These are phyloP conservation scores for Nipponia nippon DNA, from an alignment of 2,113 vertebrate genomes.

Conservation along the genomic window DNA sequence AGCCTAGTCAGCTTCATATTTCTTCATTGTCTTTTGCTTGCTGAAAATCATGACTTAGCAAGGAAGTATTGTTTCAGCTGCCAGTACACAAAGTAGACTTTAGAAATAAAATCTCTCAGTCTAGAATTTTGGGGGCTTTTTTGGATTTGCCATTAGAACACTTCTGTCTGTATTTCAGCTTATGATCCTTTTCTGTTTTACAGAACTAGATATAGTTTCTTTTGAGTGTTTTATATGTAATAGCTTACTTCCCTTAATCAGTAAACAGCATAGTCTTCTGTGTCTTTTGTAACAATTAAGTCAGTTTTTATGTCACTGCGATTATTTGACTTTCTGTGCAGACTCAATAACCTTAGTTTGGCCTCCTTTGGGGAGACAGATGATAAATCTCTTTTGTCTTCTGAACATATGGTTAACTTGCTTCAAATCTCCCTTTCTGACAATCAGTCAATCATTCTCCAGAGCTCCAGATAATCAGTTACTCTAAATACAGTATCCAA, in stretches of 20 bases:
- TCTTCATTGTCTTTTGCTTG: background rate
- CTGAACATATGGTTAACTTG: background rate
- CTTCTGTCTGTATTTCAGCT: background rate
- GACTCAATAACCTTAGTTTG: slow-evolving; percentile 4
- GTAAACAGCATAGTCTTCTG: background rate
- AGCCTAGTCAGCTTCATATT: background rate
- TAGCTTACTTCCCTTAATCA: background rate
- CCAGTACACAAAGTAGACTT: background rate
- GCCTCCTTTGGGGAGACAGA: background rate
- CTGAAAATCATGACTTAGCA: background rate
- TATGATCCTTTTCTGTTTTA: background rate
- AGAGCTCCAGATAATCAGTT: background rate
- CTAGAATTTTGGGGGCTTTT: background rate
- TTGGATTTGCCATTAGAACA: background rate
- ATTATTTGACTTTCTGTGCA: slow-evolving; percentile 31
- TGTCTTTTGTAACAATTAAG: background rate
- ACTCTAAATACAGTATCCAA: background rate
- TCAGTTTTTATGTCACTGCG: background rate
- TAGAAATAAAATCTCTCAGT: background rate
- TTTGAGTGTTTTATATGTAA: background rate
- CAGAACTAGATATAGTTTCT: background rate
- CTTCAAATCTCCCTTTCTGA: background rate
- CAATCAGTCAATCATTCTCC: background rate
- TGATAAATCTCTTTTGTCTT: slow-evolving; percentile 24
- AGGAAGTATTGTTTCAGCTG: background rate